Base-by-base conservation (phyloP, 2,888 invertebrate species). In the Ophraella communa region DNA sequence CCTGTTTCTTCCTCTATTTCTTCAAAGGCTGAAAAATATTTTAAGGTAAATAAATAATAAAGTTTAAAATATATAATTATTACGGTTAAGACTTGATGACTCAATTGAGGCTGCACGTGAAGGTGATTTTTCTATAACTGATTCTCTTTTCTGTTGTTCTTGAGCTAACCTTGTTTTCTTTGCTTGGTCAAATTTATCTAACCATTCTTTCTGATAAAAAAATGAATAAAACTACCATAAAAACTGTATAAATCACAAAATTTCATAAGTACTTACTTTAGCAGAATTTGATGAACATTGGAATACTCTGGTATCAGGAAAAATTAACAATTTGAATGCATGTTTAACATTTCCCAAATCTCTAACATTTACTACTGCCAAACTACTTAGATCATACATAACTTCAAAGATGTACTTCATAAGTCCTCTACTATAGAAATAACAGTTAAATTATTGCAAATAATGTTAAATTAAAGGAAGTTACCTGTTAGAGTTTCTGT, bases 291-390 rank as follows among this genome's bases (percentile, higher is more conserved):
- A 92, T 68, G 93, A 91, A 76, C 95, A 95, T 78, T 96, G 95
- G 81, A 95, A 96, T 52, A 96, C 91, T 78, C 95, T 89, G 0
- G 95, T 93, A 72, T 96, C 95, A 20, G 97, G 96, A 78, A 96
- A 96, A 57, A 95, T 95, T 71, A 98, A 85, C 8, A 98, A 88
- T 83, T 98, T 98, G 77, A 98, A 96, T 3, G 95, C 95, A 82
- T 96, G 91, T 80, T 95, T 95, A 0, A 95, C 91, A 68, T 91
- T 92, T 54, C 94, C 95, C 67, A 94, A 86, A 83, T 97, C 95
- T 74, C 93, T 86, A 55, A 97, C 95, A 82, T 98, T 98, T 0
- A 98, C 96, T 23, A 97, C 93, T 20, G 96, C 97, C 73, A 97
- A 85, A 80, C 91, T 94, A 78, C 94, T 94, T 44, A 95, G 85